Evolutionary conservation across 2,888 invertebrate genomes (phyloP), one percentile per base, ranked within the genome.

Genomic region (Habrosyne pyritoides): DNA sequence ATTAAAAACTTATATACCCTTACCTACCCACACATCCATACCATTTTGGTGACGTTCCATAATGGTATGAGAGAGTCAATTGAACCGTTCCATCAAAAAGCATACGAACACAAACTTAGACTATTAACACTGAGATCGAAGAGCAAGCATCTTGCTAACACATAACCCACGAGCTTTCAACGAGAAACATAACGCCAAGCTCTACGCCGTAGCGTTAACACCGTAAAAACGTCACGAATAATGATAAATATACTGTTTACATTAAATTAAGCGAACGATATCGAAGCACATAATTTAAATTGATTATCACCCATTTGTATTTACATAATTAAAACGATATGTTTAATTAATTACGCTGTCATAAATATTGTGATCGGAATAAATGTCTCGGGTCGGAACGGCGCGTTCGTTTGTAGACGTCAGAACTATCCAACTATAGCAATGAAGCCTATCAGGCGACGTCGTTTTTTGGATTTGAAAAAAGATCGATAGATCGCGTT

Each of bases 11-110:
- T 71, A 78, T 82, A 69, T 89, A 87, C 87, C 92, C 93, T 93
- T 93, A 93, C 93, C 93, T 93, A 93, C 93, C 93, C 93, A 93
- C 90, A 93, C 93, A 93, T 93, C 93, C 91, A 93, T 93, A 89
- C 93, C 93, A 89, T 93, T 93, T 79, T 93, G 93, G 90, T 93
- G 93, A 64, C 93, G 86, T 85, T 93, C 93, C 93, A 93, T 93
- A 87, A 89, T 92, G 91, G 90, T 92, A 91, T 90, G 85, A 78
- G 69, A 65, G 28, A 68, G 67, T 80, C 75, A 70, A 73, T 72
- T 73, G 61, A 70, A 71, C 63, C 73, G 65, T 80, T 81, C 86
- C 85, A 86, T 86, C 66, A 76, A 79, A 63, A 58, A 54, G 56
- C 65, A 59, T 63, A 67, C 62, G 65, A 70, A 63, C 84, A 83